Conservation (phyloP, 2,113 vertebrate species). For the Percina caprodes region DNA sequence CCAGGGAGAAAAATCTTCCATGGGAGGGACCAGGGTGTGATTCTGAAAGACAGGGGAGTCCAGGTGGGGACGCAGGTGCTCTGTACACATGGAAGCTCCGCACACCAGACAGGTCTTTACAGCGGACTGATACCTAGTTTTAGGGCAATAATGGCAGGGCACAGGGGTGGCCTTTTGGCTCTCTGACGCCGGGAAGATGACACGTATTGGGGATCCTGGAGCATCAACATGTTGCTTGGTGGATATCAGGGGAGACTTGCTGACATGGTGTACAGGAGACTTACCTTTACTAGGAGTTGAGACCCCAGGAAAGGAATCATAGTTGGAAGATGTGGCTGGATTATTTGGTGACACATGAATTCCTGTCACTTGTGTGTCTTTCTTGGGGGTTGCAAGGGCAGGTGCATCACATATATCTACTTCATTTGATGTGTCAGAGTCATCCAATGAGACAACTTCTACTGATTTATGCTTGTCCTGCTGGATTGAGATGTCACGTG, state of each 20-base stretch:
- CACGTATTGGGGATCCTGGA: slow-evolving; percentile 23
- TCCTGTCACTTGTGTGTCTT: slow-evolving; percentile 22
- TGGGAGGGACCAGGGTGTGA: slow-evolving; percentile 82
- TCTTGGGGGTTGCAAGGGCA: slow-evolving; percentile 35
- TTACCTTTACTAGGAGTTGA: slow-evolving; percentile 11
- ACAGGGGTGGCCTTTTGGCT: slow-evolving; percentile 42
- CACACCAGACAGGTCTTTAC: slow-evolving; percentile 87
- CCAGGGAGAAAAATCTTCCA: slow-evolving; percentile 80
- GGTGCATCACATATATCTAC: slow-evolving; percentile 70
- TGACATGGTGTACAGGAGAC: neutral
- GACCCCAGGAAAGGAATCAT: slow-evolving; percentile 1
- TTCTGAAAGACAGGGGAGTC: slow-evolving; percentile 83
- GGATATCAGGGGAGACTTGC: neutral
- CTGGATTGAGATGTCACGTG: slow-evolving; percentile 12
- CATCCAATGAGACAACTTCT: neutral
- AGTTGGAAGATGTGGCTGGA: slow-evolving; percentile 22
- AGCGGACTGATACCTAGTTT: slow-evolving; percentile 63
- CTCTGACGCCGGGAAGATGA: neutral
- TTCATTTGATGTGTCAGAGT: slow-evolving; percentile 62
- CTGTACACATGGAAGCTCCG: slow-evolving; percentile 85
- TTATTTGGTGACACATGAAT: slow-evolving; percentile 21
- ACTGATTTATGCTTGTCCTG: slow-evolving; percentile 9
- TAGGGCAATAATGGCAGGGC: slow-evolving; percentile 83
- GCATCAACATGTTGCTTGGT: slow-evolving; percentile 11
- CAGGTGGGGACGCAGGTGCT: slow-evolving; percentile 84